Conservation (phyloP, 1,140 invertebrate genomes). For the Helicoverpa zea region DNA sequence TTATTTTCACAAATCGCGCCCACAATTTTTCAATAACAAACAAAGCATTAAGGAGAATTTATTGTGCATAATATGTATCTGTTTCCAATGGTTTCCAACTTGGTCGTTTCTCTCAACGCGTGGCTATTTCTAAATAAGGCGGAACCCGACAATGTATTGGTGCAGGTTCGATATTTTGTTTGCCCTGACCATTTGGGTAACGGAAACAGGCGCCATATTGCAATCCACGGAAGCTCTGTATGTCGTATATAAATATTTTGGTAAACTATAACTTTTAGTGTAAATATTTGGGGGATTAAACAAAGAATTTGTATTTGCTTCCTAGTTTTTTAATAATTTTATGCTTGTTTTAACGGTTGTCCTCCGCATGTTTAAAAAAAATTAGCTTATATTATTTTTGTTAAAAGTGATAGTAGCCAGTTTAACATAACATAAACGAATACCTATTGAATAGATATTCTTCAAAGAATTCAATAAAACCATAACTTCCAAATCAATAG, state of each 20-base stretch:
- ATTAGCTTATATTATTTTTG: not conserved
- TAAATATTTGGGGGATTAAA: slow-evolving; percentile 29
- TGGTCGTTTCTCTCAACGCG: slow-evolving; percentile 43
- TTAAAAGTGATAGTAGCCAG: not conserved
- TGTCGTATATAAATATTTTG: slow-evolving; percentile 44
- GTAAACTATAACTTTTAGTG: not conserved
- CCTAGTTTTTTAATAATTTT: not conserved
- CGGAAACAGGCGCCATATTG: slow-evolving; percentile 56
- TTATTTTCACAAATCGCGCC: not conserved
- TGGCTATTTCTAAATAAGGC: slow-evolving; percentile 60
- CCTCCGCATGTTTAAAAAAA: not conserved
- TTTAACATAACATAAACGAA: no score
- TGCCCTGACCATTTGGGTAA: slow-evolving; percentile 59
- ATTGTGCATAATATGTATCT: slow-evolving; percentile 4
- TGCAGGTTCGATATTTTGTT: slow-evolving; percentile 60
- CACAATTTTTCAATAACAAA: slow-evolving; percentile 4
- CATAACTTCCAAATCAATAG: slow-evolving; percentile 27
- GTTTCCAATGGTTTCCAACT: slow-evolving; percentile 17
- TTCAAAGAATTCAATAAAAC: slow-evolving; percentile 16
- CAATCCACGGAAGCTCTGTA: slow-evolving; percentile 49
- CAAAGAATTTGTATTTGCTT: not conserved
- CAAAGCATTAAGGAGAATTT: slow-evolving; percentile 11
- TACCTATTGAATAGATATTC: not conserved
- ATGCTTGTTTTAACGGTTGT: not conserved
- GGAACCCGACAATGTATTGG: slow-evolving; percentile 54